phyloP scores from a whole-genome alignment of 2,888 invertebrate species.

The Automeris io region DNA sequence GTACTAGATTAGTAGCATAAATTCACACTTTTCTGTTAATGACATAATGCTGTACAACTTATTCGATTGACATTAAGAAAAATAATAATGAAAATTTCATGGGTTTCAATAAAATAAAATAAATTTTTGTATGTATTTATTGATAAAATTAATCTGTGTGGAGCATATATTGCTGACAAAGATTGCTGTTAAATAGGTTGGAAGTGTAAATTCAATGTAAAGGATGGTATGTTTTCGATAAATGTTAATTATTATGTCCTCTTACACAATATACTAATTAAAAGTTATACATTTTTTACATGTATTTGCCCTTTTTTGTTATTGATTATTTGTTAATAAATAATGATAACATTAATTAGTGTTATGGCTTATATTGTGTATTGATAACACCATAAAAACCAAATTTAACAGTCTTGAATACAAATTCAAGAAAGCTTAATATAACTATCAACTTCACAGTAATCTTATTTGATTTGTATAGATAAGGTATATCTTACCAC shows the following conservation, averaged over 20 bases:
- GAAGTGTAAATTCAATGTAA: conserved; percentile 39
- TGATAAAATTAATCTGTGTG: conserved; percentile 14
- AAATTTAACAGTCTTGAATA: too few relatives aligned
- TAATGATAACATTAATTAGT: not conserved
- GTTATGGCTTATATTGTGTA: too few relatives aligned
- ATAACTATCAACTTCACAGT: not conserved
- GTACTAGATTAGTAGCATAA: conserved; percentile 1
- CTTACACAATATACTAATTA: conserved; percentile 39
- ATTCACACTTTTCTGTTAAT: not conserved
- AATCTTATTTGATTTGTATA: conserved; percentile 1
- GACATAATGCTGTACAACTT: not conserved
- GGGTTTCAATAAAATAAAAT: not conserved
- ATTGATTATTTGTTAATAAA: not conserved
- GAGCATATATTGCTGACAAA: conserved; percentile 8
- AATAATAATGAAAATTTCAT: not conserved
- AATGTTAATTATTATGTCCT: conserved; percentile 21
- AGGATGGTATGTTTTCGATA: conserved; percentile 30
- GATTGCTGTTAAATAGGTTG: too few relatives aligned
- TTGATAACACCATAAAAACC: too few relatives aligned
- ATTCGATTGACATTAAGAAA: not conserved
- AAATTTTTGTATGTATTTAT: conserved; percentile 6
- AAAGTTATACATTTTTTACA: not conserved
- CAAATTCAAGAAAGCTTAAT: too few relatives aligned
- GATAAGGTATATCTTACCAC: conserved; percentile 1
- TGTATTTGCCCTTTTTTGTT: conserved; percentile 5